Evolutionary conservation across 2,888 invertebrate species (phyloP), one percentile per base, ranked within the genome.

Genomic region (Ametastegia equiseti): DNA sequence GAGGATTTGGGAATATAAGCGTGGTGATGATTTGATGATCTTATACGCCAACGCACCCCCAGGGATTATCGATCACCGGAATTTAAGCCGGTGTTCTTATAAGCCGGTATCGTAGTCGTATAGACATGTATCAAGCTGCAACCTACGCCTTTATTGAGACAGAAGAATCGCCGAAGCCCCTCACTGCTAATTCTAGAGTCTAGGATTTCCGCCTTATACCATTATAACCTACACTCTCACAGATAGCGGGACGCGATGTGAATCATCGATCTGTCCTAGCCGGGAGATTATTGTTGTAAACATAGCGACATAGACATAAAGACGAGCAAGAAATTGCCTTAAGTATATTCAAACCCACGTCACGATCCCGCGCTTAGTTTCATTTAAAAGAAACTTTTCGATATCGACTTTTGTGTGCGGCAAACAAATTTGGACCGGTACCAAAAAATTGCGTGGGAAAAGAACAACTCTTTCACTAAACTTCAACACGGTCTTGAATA

Each of bases 301-400:
- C n/a, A 54, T 54, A n/a, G 7, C 7, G 63, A 7, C 7, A 63
- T 63, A 7, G 63, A 54, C 23, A 54, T 11, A 23, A n/a, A n/a
- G n/a, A n/a, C n/a, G n/a, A n/a, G n/a, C n/a, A n/a, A n/a, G n/a
- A n/a, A n/a, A n/a, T n/a, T n/a, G n/a, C n/a, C n/a, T n/a, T n/a
- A n/a, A n/a, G n/a, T 19, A 15, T 19, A 60, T 63, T 33, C 30
- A 63, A 63, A 33, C 63, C 63, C 63, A 63, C 63, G 63, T n/a
- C n/a, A n/a, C n/a, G n/a, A n/a, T n/a, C n/a, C n/a, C n/a, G n/a
- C n/a, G n/a, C n/a, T n/a, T n/a, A n/a, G n/a, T n/a, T n/a, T n/a
- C n/a, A 2, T 63, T 27, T 5, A 33, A 13, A 33, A 2, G 33
- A 33, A 63, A 63, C 15, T n/a, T 30, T n/a, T n/a, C n/a, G n/a